Evolutionary conservation across 2,888 invertebrate genomes (phyloP).

Genomic region (Eutolmus rufibarbis): DNA sequence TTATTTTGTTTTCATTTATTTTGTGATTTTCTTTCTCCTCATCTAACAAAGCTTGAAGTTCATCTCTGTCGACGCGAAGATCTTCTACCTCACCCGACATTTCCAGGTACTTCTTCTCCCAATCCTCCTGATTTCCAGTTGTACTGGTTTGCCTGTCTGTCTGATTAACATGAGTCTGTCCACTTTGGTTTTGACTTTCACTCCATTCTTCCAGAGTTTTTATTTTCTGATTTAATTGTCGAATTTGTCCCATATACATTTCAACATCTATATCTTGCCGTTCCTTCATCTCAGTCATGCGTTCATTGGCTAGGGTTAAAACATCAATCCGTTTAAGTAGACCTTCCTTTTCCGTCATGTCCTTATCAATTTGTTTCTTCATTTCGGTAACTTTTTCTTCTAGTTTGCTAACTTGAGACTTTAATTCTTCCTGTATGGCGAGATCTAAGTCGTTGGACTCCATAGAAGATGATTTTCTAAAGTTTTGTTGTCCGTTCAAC

Average conservation of each 20-base stretch:
- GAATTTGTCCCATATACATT: slow-evolving; percentile 74
- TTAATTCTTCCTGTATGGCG: slow-evolving; percentile 83
- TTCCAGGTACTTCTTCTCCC: slow-evolving; percentile 61
- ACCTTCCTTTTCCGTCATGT: slow-evolving; percentile 72
- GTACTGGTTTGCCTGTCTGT: background rate
- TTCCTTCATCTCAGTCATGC: slow-evolving; percentile 81
- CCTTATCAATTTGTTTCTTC: slow-evolving; percentile 67
- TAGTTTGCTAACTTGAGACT: slow-evolving; percentile 70
- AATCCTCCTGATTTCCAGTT: background rate
- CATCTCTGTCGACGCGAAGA: slow-evolving; percentile 69
- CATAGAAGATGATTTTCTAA: slow-evolving; percentile 63
- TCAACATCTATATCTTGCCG: slow-evolving; percentile 79
- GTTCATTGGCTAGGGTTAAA: slow-evolving; percentile 77
- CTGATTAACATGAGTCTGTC: background rate
- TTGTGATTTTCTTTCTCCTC: slow-evolving; percentile 62
- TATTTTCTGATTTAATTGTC: slow-evolving; percentile 74
- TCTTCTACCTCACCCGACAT: slow-evolving; percentile 67
- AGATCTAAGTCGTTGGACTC: slow-evolving; percentile 72
- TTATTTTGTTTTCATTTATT: slow-evolving; percentile 56
- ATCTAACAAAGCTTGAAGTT: slow-evolving; percentile 67
- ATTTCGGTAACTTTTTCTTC: slow-evolving; percentile 73
- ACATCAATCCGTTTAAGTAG: slow-evolving; percentile 76
- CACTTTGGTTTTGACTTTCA: background rate
- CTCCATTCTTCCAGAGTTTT: slow-evolving; percentile 66
- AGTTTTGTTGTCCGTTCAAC: slow-evolving; percentile 31